Evolutionary conservation across 2,113 vertebrate genomes (phyloP).

Genomic region (Scomber scombrus): DNA sequence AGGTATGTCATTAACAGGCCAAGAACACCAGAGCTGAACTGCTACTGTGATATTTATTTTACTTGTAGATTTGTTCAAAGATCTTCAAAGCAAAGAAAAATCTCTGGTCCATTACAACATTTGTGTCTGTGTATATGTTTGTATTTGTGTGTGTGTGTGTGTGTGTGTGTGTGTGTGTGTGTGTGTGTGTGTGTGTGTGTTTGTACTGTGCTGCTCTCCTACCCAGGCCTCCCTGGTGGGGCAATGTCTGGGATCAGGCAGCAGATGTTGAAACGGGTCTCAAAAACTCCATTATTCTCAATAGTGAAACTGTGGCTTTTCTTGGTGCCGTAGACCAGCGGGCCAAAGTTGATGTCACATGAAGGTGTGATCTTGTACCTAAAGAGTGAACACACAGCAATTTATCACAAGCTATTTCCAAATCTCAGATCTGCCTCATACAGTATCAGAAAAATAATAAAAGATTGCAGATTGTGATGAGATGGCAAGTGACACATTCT

Average conservation of each 20-base stretch:
- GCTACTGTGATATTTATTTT: background rate
- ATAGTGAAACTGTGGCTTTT: conserved; percentile 84
- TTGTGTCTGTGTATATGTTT: too few relatives aligned
- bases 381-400: conserved; percentile 58
- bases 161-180: background rate
- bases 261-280: conserved; percentile 84
- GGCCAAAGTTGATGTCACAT: conserved; percentile 86
- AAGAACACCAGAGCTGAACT: background rate
- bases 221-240: conserved; percentile 77
- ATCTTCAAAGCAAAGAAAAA: background rate
- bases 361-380: conserved; percentile 89
- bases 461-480: background rate
- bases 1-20: background rate
- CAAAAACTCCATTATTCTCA: conserved; percentile 88
- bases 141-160: background rate
- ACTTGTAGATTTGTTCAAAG: background rate
- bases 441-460: background rate
- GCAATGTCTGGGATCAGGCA: conserved; percentile 56
- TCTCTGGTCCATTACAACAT: background rate
- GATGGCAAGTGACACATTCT: background rate
- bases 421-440: background rate
- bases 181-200: conserved; percentile 1
- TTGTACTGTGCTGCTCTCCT: conserved; percentile 30
- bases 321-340: conserved; percentile 81
- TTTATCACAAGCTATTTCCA: background rate